Percentiles rank a stretch among this genome's conserved stretches.
Evolutionary conservation across 2,113 vertebrate genomes (phyloP).

Genomic region (Miniopterus natalensis): DNA sequence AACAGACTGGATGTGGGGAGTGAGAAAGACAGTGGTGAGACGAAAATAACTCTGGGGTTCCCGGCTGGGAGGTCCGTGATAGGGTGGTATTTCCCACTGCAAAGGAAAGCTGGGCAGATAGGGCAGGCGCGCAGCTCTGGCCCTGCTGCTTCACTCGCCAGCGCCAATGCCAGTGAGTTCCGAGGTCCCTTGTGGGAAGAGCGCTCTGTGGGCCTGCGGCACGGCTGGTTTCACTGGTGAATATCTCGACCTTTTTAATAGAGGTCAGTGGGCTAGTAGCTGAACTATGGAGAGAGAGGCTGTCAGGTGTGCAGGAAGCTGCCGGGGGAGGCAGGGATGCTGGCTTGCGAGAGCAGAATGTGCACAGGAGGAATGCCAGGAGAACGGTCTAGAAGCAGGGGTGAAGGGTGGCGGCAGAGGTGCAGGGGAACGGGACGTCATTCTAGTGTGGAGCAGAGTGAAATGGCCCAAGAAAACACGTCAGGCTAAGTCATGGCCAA

Average conservation of each 20-base stretch:
- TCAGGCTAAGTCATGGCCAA: background rate
- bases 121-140: constrained; percentile 65
- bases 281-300: background rate
- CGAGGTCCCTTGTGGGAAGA: constrained; percentile 57
- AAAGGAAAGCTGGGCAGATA: constrained; percentile 56
- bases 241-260: constrained; percentile 7
- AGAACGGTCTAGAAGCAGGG: background rate
- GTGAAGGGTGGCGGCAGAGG: background rate
- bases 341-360: background rate
- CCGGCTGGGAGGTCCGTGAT: constrained; percentile 64
- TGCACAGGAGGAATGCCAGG: constrained; percentile 6
- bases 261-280: background rate
- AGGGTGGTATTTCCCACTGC: constrained; percentile 70
- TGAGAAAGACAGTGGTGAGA: constrained; percentile 71
- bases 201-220: background rate
- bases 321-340: background rate
- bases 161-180: constrained; percentile 46
- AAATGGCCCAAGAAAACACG: background rate
- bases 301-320: constrained; percentile 23
- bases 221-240: background rate
- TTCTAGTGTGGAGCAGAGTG: background rate
- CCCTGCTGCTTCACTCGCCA: constrained; percentile 54
- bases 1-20: constrained; percentile 75
- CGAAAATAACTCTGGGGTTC: constrained; percentile 75
- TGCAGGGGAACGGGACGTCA: rapidly evolving